These are phyloP conservation scores for Apis cerana DNA, from an alignment of 1,140 invertebrate species.

Conservation along the genomic window DNA sequence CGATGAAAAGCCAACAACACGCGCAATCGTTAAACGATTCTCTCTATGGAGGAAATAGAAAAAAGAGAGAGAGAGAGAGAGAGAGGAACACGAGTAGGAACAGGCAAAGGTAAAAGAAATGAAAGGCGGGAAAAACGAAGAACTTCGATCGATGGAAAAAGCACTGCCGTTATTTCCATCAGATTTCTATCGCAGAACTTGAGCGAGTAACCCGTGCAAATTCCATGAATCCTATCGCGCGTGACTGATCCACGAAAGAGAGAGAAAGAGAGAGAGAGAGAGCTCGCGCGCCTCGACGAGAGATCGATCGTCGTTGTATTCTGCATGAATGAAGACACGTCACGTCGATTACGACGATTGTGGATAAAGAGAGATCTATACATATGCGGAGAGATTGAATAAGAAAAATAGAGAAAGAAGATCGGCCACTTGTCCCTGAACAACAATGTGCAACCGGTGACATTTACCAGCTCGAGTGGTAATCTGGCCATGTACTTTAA, in stretches of 20 bases:
- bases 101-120: neutral
- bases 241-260: conserved; percentile 56
- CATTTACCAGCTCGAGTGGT: conserved; percentile 44
- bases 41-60: too few species aligned
- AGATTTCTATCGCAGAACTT: conserved; percentile 17
- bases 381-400: neutral
- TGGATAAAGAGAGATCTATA: neutral
- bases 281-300: neutral
- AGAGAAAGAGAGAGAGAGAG: neutral
- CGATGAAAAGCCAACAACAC: neutral
- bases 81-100: neutral
- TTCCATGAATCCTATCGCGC: conserved; percentile 52
- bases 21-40: too few species aligned
- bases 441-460: conserved; percentile 48
- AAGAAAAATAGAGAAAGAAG: neutral
- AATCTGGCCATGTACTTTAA: conserved; percentile 39
- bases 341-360: conserved; percentile 39
- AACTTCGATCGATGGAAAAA: conserved; percentile 18
- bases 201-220: conserved; percentile 38
- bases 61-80: neutral
- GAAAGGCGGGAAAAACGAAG: neutral
- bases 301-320: conserved; percentile 32
- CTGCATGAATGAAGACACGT: conserved; percentile 54
- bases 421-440: conserved; percentile 32
- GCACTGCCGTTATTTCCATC: conserved; percentile 13